A percentile compares a stretch with the other conserved stretches of the same genome.
Conservation (phyloP, 2,113 vertebrate genomes). For the Peromyscus leucopus region DNA sequence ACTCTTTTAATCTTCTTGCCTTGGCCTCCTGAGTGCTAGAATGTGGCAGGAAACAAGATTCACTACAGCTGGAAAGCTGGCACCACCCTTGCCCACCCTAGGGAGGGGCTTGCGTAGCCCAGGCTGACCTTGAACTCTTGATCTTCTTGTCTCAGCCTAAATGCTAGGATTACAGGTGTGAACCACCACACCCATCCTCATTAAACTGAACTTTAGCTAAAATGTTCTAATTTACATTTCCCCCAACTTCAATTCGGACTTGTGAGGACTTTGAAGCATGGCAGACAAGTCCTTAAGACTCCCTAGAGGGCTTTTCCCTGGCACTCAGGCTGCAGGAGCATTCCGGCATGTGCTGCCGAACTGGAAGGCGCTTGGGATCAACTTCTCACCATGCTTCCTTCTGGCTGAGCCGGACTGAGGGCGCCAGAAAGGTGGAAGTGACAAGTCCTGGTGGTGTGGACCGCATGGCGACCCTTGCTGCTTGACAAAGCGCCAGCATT, state of each 20-base stretch:
- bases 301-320: not conserved
- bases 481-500: too few relatives aligned
- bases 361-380: not conserved
- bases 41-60: not conserved
- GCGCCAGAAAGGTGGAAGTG: not conserved
- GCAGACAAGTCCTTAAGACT: not conserved
- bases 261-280: not conserved
- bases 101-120: not conserved
- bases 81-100: not conserved
- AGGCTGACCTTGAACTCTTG: not conserved
- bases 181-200: not conserved
- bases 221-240: not conserved
- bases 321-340: too few relatives aligned
- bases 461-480: too few relatives aligned
- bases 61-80: not conserved
- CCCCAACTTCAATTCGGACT: not conserved
- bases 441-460: not conserved
- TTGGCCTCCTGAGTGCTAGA: not conserved
- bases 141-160: not conserved
- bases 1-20: not conserved
- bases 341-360: not conserved
- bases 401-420: not conserved
- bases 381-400: not conserved
- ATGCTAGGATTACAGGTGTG: not conserved
- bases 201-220: constrained; percentile 14